Evolutionary conservation across 92 coral and sea anemone species (phyloP), one percentile per base, ranked within the genome.

Genomic region (Zoanthus gigantus): DNA sequence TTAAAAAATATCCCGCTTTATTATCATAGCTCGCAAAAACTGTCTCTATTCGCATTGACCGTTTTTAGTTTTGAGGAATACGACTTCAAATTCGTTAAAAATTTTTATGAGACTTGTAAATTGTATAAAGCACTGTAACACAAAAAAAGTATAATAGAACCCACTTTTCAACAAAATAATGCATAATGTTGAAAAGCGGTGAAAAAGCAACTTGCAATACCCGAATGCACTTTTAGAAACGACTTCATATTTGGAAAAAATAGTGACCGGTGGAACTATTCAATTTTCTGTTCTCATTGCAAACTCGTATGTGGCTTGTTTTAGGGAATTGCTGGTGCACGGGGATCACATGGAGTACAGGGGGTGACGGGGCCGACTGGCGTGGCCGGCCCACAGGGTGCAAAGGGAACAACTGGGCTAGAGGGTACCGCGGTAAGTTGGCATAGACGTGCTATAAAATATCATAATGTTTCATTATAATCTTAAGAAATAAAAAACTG

Each of bases 381-480:
- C 16, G 56, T n/a, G 1, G 3, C 56, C 9, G 78, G 78, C 15
- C 29, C 29, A 45, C 56, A 73, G 46, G 78, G 78, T 7, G 30
- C 31, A 9, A 73, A 73, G n/a, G 78, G 78, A 44, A 16, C 32
- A 34, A 6, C 56, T 46, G 78, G 78, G 46, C 31, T 30, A 0
- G 54, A 73, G 0, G 78, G 78, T 45, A 28, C 78, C 56, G 4
- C 56, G 56, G 78, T 73, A 73, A 34, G 78, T 34, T 45, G 11
- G 52, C 53, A 13, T 0, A 34, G 10, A 45, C 76, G 18, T 7
- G 47, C 75, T 71, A 32, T 30, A n/a, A 17, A 67, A 23, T 67
- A 17, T 18, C 10, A 5, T 67, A 28, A n/a, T 17, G 32, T n/a
- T 11, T 28, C 9, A 68, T 28, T 68, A 68, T 28, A 28, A 11